Conservation (phyloP, 1,140 invertebrate species). For the Drosophila bipectinata region DNA sequence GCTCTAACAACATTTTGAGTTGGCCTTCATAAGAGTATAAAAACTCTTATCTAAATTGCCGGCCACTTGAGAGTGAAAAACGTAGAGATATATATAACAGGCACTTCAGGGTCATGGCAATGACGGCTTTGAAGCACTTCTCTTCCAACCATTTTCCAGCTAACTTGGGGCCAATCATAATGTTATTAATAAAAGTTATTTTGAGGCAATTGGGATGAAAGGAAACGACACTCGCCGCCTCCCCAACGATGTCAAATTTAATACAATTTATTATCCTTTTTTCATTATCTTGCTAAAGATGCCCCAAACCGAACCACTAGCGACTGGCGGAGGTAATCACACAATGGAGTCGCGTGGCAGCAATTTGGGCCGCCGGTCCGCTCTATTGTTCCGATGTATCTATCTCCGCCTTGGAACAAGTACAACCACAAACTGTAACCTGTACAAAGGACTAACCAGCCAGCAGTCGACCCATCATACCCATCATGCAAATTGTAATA, state of each 20-base stretch:
- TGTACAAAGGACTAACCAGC: conserved; percentile 3
- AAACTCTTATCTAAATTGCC: conserved; percentile 17
- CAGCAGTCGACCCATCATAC: conserved; percentile 5
- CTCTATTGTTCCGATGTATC: conserved; percentile 46
- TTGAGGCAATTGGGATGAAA: conserved; percentile 72
- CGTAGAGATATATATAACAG: neutral
- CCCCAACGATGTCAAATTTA: conserved; percentile 74
- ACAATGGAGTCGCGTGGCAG: conserved; percentile 80
- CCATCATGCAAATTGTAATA: conserved; percentile 67
- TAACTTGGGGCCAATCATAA: conserved; percentile 60
- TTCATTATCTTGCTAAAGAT: conserved; percentile 74
- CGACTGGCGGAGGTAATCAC: conserved; percentile 46
- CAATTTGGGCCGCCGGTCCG: conserved; percentile 72
- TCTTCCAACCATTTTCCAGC: neutral
- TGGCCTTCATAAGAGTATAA: neutral
- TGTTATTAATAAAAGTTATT: conserved; percentile 78
- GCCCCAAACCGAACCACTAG: conserved; percentile 43
- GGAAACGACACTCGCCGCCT: conserved; percentile 55
- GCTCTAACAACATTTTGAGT: neutral
- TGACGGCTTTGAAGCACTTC: conserved; percentile 30
- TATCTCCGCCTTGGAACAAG: conserved; percentile 39
- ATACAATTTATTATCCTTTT: conserved; percentile 84
- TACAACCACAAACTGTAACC: conserved; percentile 60
- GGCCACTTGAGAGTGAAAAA: conserved; percentile 9
- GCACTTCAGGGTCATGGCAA: conserved; percentile 11